Percentiles rank a stretch among this genome's conserved stretches.
These are phyloP conservation scores for Palythoa grandis DNA, from an alignment of 92 coral and sea anemone species.

Conservation along the genomic window DNA sequence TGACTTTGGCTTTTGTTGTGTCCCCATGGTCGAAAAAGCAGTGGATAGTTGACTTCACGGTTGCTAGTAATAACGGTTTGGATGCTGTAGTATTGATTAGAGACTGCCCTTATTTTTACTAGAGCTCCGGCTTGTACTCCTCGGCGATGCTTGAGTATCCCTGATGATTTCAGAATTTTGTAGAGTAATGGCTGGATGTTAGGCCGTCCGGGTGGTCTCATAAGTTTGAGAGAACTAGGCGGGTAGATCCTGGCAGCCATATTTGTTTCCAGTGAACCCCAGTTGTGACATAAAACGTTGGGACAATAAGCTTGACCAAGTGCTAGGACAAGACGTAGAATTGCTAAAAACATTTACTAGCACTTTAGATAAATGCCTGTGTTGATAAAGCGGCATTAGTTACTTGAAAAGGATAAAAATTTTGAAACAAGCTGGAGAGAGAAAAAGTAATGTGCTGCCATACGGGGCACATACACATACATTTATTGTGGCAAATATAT, in stretches of 20 bases:
- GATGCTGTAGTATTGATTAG: conserved; percentile 37
- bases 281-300: conserved; percentile 27
- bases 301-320: conserved; percentile 23
- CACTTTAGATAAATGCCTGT: conserved; percentile 7
- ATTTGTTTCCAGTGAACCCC: conserved; percentile 33
- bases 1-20: conserved; percentile 42
- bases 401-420: conserved; percentile 28
- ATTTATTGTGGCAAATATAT: no score
- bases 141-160: conserved; percentile 44
- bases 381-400: conserved; percentile 16
- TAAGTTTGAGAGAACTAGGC: conserved; percentile 43
- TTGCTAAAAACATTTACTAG: conserved; percentile 17
- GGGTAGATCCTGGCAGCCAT: conserved; percentile 44
- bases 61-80: conserved; percentile 45
- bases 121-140: conserved; percentile 47
- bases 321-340: not conserved
- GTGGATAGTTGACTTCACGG: conserved; percentile 32
- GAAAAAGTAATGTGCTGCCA: no score
- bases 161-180: conserved; percentile 33
- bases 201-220: conserved; percentile 48
- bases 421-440: conserved; percentile 26
- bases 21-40: conserved; percentile 36
- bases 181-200: conserved; percentile 9
- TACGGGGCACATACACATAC: no score
- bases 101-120: conserved; percentile 32